phyloP scores from a whole-genome alignment of 1,140 invertebrate species.

The Heterodera carotae region DNA sequence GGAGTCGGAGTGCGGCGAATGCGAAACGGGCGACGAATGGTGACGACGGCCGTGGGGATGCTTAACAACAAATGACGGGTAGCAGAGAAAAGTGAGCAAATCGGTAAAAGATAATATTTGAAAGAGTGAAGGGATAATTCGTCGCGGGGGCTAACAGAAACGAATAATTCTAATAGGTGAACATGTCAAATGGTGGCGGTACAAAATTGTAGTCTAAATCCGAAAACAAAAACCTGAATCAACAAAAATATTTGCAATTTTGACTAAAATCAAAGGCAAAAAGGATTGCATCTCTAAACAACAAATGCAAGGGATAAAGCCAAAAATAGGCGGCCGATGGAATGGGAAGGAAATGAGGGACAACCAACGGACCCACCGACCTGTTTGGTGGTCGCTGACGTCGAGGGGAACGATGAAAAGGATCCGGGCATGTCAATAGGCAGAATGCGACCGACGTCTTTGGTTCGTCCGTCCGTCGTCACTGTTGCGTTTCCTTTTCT shows the following conservation, averaged over 20 bases:
- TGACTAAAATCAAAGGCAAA: too few relatives aligned
- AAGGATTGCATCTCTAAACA: too few relatives aligned
- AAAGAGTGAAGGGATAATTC: too few relatives aligned
- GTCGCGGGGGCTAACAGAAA: too few relatives aligned
- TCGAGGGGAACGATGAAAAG: neutral
- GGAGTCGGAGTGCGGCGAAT: constrained; percentile 5
- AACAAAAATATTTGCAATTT: too few relatives aligned
- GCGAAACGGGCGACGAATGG: neutral
- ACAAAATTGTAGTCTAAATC: too few relatives aligned
- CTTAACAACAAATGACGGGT: neutral
- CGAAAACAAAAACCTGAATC: too few relatives aligned
- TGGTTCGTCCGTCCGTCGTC: neutral
- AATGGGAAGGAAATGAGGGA: neutral
- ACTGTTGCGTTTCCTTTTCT: neutral
- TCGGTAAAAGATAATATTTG: too few relatives aligned
- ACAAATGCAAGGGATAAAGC: too few relatives aligned
- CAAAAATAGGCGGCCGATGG: neutral
- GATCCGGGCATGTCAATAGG: neutral
- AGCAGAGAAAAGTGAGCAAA: neutral
- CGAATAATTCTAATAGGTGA: too few relatives aligned
- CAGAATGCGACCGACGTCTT: neutral
- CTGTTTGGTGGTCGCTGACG: neutral
- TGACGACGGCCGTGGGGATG: neutral
- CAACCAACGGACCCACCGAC: neutral
- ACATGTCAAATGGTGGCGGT: too few relatives aligned